Evolutionary conservation across 2,797 vertebrate genomes (phyloP).

Genomic region (Tamandua tetradactyla): DNA sequence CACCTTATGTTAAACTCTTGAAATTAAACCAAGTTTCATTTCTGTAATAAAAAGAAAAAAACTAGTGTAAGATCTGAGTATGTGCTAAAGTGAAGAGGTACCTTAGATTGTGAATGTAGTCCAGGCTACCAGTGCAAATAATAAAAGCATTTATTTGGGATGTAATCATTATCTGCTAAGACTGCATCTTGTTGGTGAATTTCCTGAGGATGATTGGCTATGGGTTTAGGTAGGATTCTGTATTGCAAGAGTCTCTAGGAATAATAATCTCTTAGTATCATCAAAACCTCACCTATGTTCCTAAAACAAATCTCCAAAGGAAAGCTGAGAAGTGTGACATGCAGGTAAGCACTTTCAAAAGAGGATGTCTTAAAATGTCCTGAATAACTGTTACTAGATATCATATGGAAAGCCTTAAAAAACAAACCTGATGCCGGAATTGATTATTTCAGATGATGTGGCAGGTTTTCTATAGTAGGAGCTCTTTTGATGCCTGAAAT

Average conservation of each 20-base stretch:
- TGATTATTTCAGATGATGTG: neutral
- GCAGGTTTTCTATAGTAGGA: neutral
- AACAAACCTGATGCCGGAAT: neutral
- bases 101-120: neutral
- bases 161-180: neutral
- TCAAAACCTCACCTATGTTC: neutral
- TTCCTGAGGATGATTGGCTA: neutral
- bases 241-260: neutral
- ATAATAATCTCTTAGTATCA: neutral
- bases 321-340: neutral
- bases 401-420: neutral
- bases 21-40: constrained; percentile 53
- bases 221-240: neutral
- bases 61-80: neutral
- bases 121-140: neutral
- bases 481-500: neutral
- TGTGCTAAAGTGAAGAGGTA: neutral
- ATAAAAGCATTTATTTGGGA: neutral
- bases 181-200: neutral
- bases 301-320: neutral
- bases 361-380: neutral
- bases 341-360: neutral
- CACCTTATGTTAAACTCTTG: constrained; percentile 23
- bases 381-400: neutral
- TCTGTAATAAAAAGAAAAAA: neutral